Evolutionary conservation across 2,888 invertebrate species (phyloP).

Genomic region (Pyralis farinalis): DNA sequence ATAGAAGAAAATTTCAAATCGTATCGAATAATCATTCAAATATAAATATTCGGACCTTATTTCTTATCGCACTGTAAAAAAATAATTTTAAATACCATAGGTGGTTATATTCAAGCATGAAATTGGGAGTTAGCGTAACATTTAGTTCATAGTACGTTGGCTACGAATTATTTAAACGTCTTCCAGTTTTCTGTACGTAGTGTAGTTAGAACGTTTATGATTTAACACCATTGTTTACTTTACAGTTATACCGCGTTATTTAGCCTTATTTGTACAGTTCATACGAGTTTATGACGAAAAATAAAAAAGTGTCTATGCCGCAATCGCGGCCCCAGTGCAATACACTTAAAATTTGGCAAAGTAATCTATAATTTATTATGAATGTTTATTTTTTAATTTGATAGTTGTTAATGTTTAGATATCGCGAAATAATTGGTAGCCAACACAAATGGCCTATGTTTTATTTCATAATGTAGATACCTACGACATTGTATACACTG

Average conservation of each 20-base stretch:
- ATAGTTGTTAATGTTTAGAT: conserved; percentile 44
- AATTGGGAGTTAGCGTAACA: conserved; percentile 51
- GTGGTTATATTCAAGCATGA: conserved; percentile 37
- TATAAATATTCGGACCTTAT: conserved; percentile 6
- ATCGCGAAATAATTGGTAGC: conserved; percentile 72
- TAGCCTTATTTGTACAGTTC: conserved; percentile 43
- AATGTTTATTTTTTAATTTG: conserved; percentile 33
- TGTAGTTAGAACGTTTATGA: conserved; percentile 25
- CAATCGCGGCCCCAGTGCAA: conserved; percentile 68
- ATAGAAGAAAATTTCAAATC: conserved; percentile 9
- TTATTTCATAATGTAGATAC: conserved; percentile 40
- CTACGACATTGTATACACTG: conserved; percentile 53
- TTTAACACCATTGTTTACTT: conserved; percentile 20
- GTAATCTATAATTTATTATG: conserved; percentile 57
- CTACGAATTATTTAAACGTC: conserved; percentile 79
- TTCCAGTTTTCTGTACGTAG: conserved; percentile 53
- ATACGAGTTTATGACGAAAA: conserved; percentile 24
- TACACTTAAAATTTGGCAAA: conserved; percentile 59
- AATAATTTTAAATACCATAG: conserved; percentile 10
- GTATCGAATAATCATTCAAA: conserved; percentile 9
- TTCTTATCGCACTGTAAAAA: conserved; percentile 10
- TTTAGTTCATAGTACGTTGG: conserved; percentile 67
- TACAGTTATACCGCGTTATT: conserved; percentile 24
- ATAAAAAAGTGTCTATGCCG: conserved; percentile 46
- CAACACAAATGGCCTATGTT: conserved; percentile 72